Base-by-base conservation (phyloP, 2,888 invertebrate genomes). In the Conus canariensis region DNA sequence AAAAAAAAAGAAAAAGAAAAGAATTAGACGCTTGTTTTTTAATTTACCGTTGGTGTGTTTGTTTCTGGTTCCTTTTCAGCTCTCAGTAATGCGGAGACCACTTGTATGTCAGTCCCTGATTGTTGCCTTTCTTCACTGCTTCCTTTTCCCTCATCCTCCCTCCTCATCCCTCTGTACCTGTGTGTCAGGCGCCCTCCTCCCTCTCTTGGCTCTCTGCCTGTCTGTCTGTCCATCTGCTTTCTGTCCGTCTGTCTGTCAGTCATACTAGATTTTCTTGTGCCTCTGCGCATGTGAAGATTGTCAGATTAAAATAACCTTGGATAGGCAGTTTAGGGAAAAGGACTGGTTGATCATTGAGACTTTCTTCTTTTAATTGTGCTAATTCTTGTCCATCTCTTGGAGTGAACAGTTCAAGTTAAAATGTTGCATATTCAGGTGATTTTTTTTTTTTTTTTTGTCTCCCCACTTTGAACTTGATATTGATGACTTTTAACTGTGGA, bases 61-160 rank as follows among this genome's bases (percentile, higher is more conserved):
- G 25, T 86, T 86, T 86, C 86, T 87, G 70, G 56, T 70, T 89
- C 89, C 89, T 74, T 89, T 89, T 83, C 89, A 89, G 89, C 89
- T 74, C 89, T 89, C 89, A 89, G 85, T 89, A 89, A 89, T 89
- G 82, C 56, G 89, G 89, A 89, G 85, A 85, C 89, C 83, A 85
- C 70, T 85, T 89, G 89, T 89, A 89, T 89, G 89, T 89, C 74
- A 60, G n/a, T 60, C 67, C 86, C 86, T 86, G 67, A 67, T 86
- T 64, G 25, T 86, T 30, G 60, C 10, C 60, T 58, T 60, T 60
- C 64, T 19, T 22, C 22, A 12, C 67, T 45, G 30, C 86, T 86
- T 25, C 67, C 56, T 58, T 19, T 9, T 9, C 64, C 64, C 59
- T 12, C n/a, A 64, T 85, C n/a, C 7, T 82, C 83, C 56, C 86